Conservation (phyloP, 2,113 vertebrate species). For the Lepus timidus region DNA sequence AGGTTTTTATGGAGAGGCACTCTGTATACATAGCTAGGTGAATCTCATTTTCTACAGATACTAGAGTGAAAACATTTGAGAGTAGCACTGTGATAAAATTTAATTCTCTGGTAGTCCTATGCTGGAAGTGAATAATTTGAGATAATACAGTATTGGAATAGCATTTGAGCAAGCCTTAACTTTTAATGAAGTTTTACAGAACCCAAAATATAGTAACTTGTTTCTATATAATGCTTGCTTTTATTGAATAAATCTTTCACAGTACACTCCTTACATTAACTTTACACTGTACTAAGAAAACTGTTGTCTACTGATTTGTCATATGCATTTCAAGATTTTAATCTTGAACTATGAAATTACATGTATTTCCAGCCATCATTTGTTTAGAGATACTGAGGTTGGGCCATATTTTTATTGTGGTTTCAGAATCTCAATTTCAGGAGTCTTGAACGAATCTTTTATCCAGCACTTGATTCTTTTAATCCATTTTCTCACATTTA, state of each 20-base stretch:
- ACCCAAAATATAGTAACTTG: not conserved
- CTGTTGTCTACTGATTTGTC: not conserved
- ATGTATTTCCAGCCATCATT: not conserved
- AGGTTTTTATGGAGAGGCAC: not conserved
- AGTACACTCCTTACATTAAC: constrained; percentile 33
- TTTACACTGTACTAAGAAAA: constrained; percentile 13
- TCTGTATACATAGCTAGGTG: not conserved
- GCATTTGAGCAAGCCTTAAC: not conserved
- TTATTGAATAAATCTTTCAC: constrained; percentile 43
- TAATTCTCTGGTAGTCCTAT: constrained; percentile 49
- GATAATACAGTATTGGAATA: constrained; percentile 7
- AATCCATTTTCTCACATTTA: not conserved
- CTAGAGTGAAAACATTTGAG: constrained; percentile 54
- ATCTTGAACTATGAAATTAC: constrained; percentile 34
- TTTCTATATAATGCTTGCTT: constrained; percentile 51
- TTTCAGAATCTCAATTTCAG: constrained; percentile 55
- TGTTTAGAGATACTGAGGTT: not conserved
- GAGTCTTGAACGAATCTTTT: not conserved
- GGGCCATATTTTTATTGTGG: not conserved
- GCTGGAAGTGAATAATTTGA: constrained; percentile 37
- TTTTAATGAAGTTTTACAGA: constrained; percentile 58
- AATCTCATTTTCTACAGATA: constrained; percentile 65
- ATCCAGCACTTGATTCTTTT: constrained; percentile 1
- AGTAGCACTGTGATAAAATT: constrained; percentile 61
- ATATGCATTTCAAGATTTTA: constrained; percentile 57